Evolutionary conservation across 2,113 vertebrate genomes (phyloP).

Genomic region (Sinocyclocheilus maitianheensis): DNA sequence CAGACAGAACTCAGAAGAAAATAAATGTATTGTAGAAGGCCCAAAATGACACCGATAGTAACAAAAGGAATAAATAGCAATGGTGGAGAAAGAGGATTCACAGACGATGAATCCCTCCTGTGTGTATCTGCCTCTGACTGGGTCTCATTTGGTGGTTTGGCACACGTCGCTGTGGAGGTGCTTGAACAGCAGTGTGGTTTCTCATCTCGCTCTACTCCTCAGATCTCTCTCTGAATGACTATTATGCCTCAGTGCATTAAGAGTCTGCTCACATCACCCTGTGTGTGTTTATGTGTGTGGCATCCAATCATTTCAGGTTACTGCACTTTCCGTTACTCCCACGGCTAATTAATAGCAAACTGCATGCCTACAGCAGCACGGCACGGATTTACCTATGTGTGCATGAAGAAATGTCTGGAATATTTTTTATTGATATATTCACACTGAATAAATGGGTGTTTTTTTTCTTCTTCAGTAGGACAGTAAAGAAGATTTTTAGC

Average conservation of each 20-base stretch:
- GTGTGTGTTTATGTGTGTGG: constrained; percentile 39
- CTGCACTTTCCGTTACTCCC: constrained; percentile 55
- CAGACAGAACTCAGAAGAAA: constrained; percentile 30
- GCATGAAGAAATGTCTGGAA: neutral
- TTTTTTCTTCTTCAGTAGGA: too few relatives aligned
- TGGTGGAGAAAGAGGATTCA: constrained; percentile 22
- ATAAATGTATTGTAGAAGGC: constrained; percentile 29
- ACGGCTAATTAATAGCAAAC: constrained; percentile 44
- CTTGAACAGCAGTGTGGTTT: constrained; percentile 13
- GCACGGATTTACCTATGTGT: neutral
- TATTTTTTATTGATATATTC: neutral
- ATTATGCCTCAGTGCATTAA: constrained; percentile 71
- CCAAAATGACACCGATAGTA: constrained; percentile 69
- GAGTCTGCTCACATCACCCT: constrained; percentile 72
- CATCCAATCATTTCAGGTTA: constrained; percentile 61
- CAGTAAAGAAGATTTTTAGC: too few relatives aligned
- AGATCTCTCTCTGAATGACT: constrained; percentile 69
- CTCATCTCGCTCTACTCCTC: constrained; percentile 51
- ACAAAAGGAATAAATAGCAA: neutral
- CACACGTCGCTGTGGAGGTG: constrained; percentile 25
- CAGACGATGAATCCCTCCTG: constrained; percentile 38
- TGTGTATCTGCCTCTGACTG: constrained; percentile 22
- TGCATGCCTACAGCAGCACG: neutral
- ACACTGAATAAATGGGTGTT: too few relatives aligned
- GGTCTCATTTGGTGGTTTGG: neutral